Percentiles rank a stretch among this genome's conserved stretches.
These are phyloP conservation scores for Incurvaria masculella DNA, from an alignment of 2,888 invertebrate species.

Conservation along the genomic window DNA sequence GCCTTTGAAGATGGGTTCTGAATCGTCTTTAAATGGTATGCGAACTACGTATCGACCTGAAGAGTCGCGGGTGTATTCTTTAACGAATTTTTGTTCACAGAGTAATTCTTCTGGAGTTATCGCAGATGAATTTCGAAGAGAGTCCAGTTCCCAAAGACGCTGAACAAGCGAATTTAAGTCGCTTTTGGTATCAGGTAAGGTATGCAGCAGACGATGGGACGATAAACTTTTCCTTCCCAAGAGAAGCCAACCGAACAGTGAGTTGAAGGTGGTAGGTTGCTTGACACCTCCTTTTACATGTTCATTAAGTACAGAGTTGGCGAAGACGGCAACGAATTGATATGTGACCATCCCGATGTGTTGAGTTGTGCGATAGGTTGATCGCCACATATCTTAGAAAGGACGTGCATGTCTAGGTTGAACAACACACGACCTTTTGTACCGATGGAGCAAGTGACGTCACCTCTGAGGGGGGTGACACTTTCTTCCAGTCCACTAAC, in stretches of 20 bases:
- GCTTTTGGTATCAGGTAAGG: too few relatives aligned
- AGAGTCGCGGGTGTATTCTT: too few relatives aligned
- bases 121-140: not conserved
- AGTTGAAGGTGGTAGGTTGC: slow-evolving; percentile 8
- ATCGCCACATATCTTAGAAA: slow-evolving; percentile 7
- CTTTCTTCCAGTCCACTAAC: too few relatives aligned
- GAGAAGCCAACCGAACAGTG: slow-evolving; percentile 8
- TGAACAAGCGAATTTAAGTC: slow-evolving; percentile 1
- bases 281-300: slow-evolving; percentile 2
- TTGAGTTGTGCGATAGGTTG: slow-evolving; percentile 10
- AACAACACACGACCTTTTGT: too few relatives aligned
- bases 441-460: too few relatives aligned
- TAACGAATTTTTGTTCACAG: not conserved
- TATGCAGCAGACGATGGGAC: too few relatives aligned
- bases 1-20: slow-evolving; percentile 1
- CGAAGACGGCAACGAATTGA: slow-evolving; percentile 8
- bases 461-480: too few relatives aligned
- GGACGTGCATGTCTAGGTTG: too few relatives aligned
- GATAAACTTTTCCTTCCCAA: slow-evolving; percentile 5
- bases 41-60: not conserved
- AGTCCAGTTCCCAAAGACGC: slow-evolving; percentile 8
- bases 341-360: slow-evolving; percentile 2
- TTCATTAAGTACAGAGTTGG: slow-evolving; percentile 2
- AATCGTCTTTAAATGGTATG: not conserved
- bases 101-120: not conserved